Evolutionary conservation across 92 coral and sea anemone genomes (phyloP), one percentile per base, ranked within the genome.

Genomic region (Muricea muricata): DNA sequence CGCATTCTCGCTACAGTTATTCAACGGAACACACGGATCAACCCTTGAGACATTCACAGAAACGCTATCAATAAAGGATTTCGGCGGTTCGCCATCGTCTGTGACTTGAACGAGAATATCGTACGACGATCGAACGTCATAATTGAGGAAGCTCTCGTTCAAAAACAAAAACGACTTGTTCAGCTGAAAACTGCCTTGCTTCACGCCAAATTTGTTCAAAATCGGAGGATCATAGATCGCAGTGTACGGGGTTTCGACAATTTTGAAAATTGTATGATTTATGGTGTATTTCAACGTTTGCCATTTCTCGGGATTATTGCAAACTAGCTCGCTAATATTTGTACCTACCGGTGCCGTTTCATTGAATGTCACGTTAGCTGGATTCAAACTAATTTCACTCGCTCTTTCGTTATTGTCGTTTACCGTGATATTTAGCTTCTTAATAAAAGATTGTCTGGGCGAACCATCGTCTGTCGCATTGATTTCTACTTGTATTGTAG

Each of bases 401-500:
- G 99, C 97, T 6, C 93, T 85, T 61, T 96, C 99, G 46, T 96
- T 96, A 4, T 89, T 80, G 67, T 96, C 94, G 23, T 48, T 76
- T 0, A 96, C 87, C 1, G 66, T 80, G 68, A 96, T 85, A 20
- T 7, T 73, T 50, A 96, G 52, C 84, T 92, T 88, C 54, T 83
- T 65, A 69, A 84, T 80, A 40, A 79, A 31, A 15, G 85, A 84
- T 0, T 90, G 87, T 17, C 92, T 87, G 1, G 93, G 94, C 1
- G 54, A 14, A 1, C 94, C 98, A 14, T 68, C 89, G 83, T 96
- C 99, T 20, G 92, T 92, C 33, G 94, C 98, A 34, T 78, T 75
- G 32, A 96, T 92, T 35, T 86, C 69, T 21, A 96, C 89, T 23
- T 74, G 69, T 20, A 87, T 79, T 56, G 79, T 58, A 13, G 90